phyloP scores from a whole-genome alignment of 2,888 invertebrate species.

The Scotopteryx bipunctaria region DNA sequence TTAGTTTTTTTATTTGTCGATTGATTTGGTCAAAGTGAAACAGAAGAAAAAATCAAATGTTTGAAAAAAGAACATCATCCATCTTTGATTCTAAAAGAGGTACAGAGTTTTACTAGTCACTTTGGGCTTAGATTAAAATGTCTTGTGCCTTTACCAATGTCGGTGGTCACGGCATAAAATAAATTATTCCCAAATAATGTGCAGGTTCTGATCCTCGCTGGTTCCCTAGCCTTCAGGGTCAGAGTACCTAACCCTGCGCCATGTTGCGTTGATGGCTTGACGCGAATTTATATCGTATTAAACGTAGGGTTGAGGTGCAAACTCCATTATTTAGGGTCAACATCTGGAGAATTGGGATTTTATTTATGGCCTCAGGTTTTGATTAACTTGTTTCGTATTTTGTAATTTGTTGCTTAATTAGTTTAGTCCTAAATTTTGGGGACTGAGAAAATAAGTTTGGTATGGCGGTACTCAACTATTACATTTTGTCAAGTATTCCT shows the following conservation, averaged over 20 bases:
- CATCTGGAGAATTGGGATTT: constrained; percentile 60
- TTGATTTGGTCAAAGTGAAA: too few species aligned
- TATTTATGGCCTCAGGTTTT: constrained; percentile 43
- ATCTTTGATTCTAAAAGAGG: neutral
- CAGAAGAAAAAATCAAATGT: neutral
- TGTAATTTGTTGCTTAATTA: constrained; percentile 30
- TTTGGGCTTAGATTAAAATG: too few species aligned
- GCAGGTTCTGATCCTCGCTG: neutral
- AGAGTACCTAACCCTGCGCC: constrained; percentile 50
- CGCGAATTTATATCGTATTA: constrained; percentile 78
- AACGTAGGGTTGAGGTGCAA: constrained; percentile 76
- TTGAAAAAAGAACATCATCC: neutral
- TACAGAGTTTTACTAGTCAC: neutral
- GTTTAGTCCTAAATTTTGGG: constrained; percentile 9
- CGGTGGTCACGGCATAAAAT: neutral
- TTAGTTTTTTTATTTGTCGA: too few species aligned
- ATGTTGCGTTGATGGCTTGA: constrained; percentile 78
- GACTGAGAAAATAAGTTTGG: neutral
- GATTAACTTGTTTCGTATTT: constrained; percentile 41
- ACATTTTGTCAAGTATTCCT: neutral
- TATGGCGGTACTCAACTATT: too few species aligned
- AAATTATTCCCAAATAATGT: constrained; percentile 3
- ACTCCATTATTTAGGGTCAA: constrained; percentile 64
- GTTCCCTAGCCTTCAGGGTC: constrained; percentile 14
- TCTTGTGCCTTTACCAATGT: too few species aligned